Percentiles rank a stretch among this genome's conserved stretches.
These are phyloP conservation scores for Scophthalmus maximus DNA, from an alignment of 2,113 vertebrate species.

Conservation along the genomic window DNA sequence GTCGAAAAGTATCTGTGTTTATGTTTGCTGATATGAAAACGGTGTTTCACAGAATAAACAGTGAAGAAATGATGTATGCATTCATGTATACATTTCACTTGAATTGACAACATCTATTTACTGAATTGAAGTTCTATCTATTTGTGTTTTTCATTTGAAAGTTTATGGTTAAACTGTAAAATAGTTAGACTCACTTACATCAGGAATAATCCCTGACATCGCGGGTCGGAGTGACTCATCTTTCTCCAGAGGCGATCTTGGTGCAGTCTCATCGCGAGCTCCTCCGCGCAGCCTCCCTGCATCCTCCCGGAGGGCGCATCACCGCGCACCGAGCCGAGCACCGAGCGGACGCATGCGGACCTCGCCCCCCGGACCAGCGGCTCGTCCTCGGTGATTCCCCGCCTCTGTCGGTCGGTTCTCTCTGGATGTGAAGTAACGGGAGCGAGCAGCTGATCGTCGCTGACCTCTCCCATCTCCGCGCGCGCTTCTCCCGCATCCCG, in stretches of 20 bases:
- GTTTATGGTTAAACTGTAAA: too few relatives aligned
- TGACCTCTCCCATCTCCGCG: slow-evolving; percentile 29
- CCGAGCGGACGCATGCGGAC: slow-evolving; percentile 29
- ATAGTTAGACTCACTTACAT: too few relatives aligned
- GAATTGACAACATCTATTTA: too few relatives aligned
- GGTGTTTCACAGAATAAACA: too few relatives aligned
- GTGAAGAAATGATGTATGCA: too few relatives aligned
- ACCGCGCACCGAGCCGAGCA: background rate
- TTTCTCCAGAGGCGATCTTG: background rate
- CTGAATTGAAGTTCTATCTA: too few relatives aligned
- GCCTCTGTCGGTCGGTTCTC: too few relatives aligned
- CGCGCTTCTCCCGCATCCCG: slow-evolving; percentile 38
- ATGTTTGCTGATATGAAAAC: too few relatives aligned
- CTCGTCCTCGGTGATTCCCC: slow-evolving; percentile 1
- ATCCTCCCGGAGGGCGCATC: slow-evolving; percentile 46
- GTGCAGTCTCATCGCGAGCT: slow-evolving; percentile 54
- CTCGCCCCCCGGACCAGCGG: background rate
- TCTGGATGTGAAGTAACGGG: slow-evolving; percentile 58
- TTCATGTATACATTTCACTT: too few relatives aligned
- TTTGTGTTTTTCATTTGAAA: too few relatives aligned
- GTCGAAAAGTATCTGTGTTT: too few relatives aligned
- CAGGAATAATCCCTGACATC: too few relatives aligned
- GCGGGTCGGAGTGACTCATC: slow-evolving; percentile 22
- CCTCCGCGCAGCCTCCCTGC: slow-evolving; percentile 69
- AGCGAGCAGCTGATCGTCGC: slow-evolving; percentile 11